Percentiles rank a stretch among this genome's conserved stretches.
Conservation (phyloP, 2,888 invertebrate genomes). For the Liodrosophila aerea region DNA sequence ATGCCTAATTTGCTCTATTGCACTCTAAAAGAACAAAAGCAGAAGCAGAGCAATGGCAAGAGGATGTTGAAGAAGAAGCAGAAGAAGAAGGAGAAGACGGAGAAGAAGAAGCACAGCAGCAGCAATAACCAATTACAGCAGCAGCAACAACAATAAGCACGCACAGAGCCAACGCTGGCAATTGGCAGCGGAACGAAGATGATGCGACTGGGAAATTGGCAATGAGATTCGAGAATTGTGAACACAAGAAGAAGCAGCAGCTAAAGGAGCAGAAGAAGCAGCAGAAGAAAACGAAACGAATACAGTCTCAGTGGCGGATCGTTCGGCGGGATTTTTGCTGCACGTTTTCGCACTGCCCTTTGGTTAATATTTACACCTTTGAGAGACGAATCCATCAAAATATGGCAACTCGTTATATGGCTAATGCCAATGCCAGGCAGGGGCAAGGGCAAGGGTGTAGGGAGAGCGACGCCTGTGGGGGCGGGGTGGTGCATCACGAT, state of each 20-base stretch:
- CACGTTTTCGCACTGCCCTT: constrained; percentile 68
- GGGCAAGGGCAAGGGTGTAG: not conserved
- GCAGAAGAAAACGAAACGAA: too few species aligned
- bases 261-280: not conserved
- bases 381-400: constrained; percentile 71
- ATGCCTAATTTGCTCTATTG: constrained; percentile 30
- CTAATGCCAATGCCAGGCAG: constrained; percentile 28
- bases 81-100: not conserved
- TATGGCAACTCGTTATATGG: constrained; percentile 60
- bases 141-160: constrained; percentile 26
- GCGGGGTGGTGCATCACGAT: constrained; percentile 38
- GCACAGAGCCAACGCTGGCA: constrained; percentile 39
- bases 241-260: not conserved
- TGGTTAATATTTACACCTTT: constrained; percentile 69
- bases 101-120: constrained; percentile 12
- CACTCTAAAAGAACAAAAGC: constrained; percentile 5
- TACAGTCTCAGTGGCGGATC: not conserved
- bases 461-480: too few species aligned
- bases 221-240: not conserved
- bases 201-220: constrained; percentile 7
- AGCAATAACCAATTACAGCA: constrained; percentile 49
- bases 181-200: constrained; percentile 28
- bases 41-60: not conserved
- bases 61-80: not conserved
- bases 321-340: constrained; percentile 28